Conservation (phyloP, 2,113 vertebrate species). For the Furnarius figulus region DNA sequence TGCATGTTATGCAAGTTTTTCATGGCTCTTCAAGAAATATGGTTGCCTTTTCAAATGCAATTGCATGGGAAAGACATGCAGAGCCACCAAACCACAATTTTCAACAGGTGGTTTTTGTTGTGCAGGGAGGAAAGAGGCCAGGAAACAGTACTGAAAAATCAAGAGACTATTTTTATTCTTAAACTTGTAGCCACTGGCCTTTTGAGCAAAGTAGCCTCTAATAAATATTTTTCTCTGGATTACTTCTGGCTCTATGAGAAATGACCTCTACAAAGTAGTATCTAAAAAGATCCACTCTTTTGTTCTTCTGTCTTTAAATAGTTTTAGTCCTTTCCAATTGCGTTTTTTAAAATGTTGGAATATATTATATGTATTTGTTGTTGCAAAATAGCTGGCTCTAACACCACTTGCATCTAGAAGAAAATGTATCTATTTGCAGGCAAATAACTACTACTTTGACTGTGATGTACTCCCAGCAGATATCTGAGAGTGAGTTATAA, state of each 20-base stretch:
- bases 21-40: not conserved
- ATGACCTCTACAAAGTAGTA: not conserved
- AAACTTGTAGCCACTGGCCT: conserved; percentile 7
- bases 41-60: not conserved
- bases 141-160: not conserved
- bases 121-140: not conserved
- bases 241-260: not conserved
- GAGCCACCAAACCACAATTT: not conserved
- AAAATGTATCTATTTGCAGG: conserved; percentile 60
- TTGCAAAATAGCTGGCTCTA: conserved; percentile 49
- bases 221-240: not conserved
- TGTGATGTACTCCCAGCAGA: conserved; percentile 42
- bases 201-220: not conserved
- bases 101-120: not conserved
- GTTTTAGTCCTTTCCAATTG: not conserved
- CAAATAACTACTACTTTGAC: conserved; percentile 36
- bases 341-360: not conserved
- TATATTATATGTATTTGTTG: conserved; percentile 12
- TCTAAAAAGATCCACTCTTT: not conserved
- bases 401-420: conserved; percentile 44
- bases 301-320: not conserved
- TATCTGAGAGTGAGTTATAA: conserved; percentile 41
- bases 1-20: not conserved
- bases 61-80: not conserved
- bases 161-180: not conserved